Conservation (phyloP, 2,797 vertebrate species). For the Hozukius guyotensis region DNA sequence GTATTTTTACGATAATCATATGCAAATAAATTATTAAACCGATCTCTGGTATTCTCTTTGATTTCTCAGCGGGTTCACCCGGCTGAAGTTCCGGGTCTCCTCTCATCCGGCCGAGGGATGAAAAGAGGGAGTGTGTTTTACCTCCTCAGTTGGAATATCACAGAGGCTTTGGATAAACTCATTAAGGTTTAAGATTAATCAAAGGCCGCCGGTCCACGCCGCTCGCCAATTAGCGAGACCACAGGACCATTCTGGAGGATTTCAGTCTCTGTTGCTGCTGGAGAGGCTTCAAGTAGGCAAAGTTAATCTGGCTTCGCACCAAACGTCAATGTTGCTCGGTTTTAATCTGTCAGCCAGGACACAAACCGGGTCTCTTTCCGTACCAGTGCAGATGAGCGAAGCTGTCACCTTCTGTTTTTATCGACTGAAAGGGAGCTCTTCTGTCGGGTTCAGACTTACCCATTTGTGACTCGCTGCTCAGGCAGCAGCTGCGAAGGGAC, state of each 20-base stretch:
- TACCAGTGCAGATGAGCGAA: slow-evolving; percentile 48
- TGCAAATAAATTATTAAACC: slow-evolving; percentile 86
- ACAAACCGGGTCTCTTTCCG: slow-evolving; percentile 36
- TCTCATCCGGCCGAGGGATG: slow-evolving; percentile 57
- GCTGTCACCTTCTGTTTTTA: slow-evolving; percentile 63
- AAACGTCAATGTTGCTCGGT: slow-evolving; percentile 59
- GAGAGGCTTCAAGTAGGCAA: slow-evolving; percentile 71
- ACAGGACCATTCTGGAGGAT: slow-evolving; percentile 64
- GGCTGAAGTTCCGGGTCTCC: slow-evolving; percentile 67
- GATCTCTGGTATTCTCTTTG: slow-evolving; percentile 81
- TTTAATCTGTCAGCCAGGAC: slow-evolving; percentile 66
- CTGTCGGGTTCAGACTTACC: slow-evolving; percentile 27
- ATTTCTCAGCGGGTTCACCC: slow-evolving; percentile 71
- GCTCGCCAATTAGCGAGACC: slow-evolving; percentile 71
- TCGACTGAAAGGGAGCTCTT: slow-evolving; percentile 44
- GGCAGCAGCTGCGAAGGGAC: slow-evolving; percentile 35
- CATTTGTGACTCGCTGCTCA: slow-evolving; percentile 46
- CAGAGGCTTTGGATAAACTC: slow-evolving; percentile 68
- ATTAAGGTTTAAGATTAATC: slow-evolving; percentile 77
- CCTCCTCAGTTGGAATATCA: slow-evolving; percentile 70
- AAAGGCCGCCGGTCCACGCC: slow-evolving; percentile 49
- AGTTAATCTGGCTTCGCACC: slow-evolving; percentile 69
- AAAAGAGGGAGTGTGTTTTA: slow-evolving; percentile 65
- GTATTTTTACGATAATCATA: slow-evolving; percentile 86
- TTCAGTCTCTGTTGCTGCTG: slow-evolving; percentile 58